phyloP scores from a whole-genome alignment of 2,888 invertebrate genomes.

The Gisinianus flammeolus region DNA sequence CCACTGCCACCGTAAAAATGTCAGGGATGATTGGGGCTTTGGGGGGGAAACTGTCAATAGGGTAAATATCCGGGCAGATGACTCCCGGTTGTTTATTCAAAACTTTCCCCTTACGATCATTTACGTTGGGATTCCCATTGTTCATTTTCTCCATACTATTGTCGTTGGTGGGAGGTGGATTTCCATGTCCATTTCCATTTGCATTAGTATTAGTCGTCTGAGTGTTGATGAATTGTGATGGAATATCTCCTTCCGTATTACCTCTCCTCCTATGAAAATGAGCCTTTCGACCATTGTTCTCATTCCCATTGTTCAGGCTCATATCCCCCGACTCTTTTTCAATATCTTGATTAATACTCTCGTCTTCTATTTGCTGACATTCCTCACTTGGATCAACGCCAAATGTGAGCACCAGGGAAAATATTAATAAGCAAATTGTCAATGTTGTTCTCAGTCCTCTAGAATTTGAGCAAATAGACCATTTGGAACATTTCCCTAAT shows the following conservation, averaged over 20 bases:
- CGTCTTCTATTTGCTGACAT: slow-evolving; percentile 10
- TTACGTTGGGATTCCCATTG: neutral
- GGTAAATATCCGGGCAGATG: slow-evolving; percentile 32
- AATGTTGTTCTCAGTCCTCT: too few species aligned
- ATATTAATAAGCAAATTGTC: neutral
- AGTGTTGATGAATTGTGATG: slow-evolving; percentile 14
- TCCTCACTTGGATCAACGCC: slow-evolving; percentile 3
- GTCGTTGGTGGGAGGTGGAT: too few species aligned
- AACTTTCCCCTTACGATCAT: slow-evolving; percentile 8
- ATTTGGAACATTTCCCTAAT: too few species aligned
- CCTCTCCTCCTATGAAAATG: slow-evolving; percentile 26
- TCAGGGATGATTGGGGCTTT: slow-evolving; percentile 58
- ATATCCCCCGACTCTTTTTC: neutral
- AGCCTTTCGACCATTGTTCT: slow-evolving; percentile 1
- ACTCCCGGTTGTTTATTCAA: slow-evolving; percentile 25
- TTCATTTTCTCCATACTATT: too few species aligned
- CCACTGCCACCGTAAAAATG: slow-evolving; percentile 57
- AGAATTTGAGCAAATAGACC: too few species aligned
- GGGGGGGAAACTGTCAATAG: slow-evolving; percentile 38
- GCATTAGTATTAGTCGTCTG: neutral
- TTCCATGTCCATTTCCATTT: neutral
- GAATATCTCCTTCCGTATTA: slow-evolving; percentile 17
- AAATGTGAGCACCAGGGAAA: slow-evolving; percentile 10
- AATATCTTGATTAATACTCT: slow-evolving; percentile 15
- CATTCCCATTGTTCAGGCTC: neutral